These are phyloP conservation scores for Noctilio leporinus DNA, from an alignment of 2,113 vertebrate genomes.

Conservation along the genomic window DNA sequence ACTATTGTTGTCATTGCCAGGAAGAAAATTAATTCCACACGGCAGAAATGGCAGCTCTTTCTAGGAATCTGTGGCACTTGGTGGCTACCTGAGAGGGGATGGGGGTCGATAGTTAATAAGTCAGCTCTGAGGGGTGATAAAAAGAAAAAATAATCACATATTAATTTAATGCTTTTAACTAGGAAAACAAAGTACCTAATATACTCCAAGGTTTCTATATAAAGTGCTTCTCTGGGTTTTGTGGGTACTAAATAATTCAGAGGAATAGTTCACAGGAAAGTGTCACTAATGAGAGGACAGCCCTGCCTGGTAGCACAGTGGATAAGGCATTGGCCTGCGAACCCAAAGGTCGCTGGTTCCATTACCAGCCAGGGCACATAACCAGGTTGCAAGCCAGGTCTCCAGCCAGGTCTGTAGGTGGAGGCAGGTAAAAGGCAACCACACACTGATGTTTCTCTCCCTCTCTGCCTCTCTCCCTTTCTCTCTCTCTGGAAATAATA, in stretches of 20 bases:
- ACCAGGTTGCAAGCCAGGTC: too few species aligned
- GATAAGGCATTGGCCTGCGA: too few species aligned
- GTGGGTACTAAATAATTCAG: constrained; percentile 5
- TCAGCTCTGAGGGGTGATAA: not conserved
- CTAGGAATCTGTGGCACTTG: not conserved
- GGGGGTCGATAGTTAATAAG: not conserved
- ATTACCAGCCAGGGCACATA: too few species aligned
- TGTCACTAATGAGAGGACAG: not conserved
- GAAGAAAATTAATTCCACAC: not conserved
- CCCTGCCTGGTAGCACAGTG: too few species aligned
- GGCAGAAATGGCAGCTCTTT: constrained; percentile 19
- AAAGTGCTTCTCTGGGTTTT: constrained; percentile 16
- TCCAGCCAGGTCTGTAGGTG: too few species aligned
- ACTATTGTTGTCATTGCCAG: not conserved
- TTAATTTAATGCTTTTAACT: constrained; percentile 14
- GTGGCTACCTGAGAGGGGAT: not conserved
- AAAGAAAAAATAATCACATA: not conserved
- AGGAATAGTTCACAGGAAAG: not conserved
- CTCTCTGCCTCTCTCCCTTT: too few species aligned
- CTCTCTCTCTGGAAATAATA: too few species aligned
- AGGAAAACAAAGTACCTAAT: constrained; percentile 7
- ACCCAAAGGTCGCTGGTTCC: too few species aligned
- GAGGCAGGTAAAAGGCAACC: too few species aligned
- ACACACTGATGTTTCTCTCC: too few species aligned
- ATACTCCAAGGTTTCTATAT: not conserved